Conservation (phyloP, 2,113 vertebrate genomes). For the Microtus pennsylvanicus region DNA sequence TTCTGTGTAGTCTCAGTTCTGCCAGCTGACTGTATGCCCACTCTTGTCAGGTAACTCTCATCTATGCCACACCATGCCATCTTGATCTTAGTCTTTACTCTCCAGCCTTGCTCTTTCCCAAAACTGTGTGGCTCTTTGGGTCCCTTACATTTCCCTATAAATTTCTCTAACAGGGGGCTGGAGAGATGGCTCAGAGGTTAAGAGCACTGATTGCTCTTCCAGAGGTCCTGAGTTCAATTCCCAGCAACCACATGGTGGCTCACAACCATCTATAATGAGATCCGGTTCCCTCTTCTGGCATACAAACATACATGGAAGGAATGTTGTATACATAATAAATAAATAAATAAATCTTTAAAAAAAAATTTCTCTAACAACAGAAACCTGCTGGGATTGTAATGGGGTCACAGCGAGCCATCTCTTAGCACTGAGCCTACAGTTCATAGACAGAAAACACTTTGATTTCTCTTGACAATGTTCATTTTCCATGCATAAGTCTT, state of each 20-base stretch:
- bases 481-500: not conserved
- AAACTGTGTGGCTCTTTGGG: not conserved
- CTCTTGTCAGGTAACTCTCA: not conserved
- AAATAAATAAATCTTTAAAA: too few relatives aligned
- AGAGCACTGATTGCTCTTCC: too few relatives aligned
- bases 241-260: too few relatives aligned
- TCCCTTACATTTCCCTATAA: not conserved
- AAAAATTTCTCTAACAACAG: not conserved
- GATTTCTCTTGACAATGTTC: accelerated
- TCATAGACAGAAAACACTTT: accelerated
- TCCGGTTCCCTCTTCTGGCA: too few relatives aligned
- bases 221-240: too few relatives aligned
- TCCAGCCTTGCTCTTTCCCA: not conserved
- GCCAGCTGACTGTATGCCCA: accelerated
- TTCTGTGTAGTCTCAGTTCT: not conserved
- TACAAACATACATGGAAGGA: too few relatives aligned
- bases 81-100: not conserved
- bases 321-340: too few relatives aligned
- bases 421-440: not conserved
- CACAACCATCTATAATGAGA: too few relatives aligned
- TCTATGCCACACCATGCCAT: accelerated
- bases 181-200: too few relatives aligned
- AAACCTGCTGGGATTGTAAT: not conserved
- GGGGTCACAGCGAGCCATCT: accelerated
- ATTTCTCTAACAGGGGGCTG: not conserved